These are phyloP conservation scores for Prolemur simus DNA, from an alignment of 2,113 vertebrate species.

Conservation along the genomic window DNA sequence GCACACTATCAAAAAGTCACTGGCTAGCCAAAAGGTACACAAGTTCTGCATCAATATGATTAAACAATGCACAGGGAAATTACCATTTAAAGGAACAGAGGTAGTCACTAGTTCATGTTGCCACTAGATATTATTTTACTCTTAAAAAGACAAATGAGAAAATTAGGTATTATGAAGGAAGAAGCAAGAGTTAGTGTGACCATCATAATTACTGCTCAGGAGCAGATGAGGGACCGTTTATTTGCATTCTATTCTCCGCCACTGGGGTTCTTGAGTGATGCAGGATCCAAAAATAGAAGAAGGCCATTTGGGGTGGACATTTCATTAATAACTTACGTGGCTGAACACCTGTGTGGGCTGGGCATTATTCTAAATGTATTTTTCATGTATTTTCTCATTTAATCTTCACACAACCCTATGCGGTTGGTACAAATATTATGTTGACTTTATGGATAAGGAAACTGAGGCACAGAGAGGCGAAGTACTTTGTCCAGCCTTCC, in stretches of 20 bases:
- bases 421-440: neutral
- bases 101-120: neutral
- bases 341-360: neutral
- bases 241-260: neutral
- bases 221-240: neutral
- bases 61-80: neutral
- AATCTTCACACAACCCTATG: neutral
- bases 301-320: neutral
- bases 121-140: neutral
- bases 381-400: neutral
- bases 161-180: neutral
- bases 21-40: neutral
- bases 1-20: neutral
- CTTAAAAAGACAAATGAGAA: constrained; percentile 34
- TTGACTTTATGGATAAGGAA: neutral
- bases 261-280: neutral
- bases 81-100: neutral
- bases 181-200: neutral
- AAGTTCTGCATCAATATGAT: neutral
- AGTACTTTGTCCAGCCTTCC: neutral
- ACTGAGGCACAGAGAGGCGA: neutral
- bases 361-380: neutral
- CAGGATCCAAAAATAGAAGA: neutral
- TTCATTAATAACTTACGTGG: too few relatives aligned
- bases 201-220: neutral